Evolutionary conservation across 2,797 vertebrate species (phyloP), one percentile per base, ranked within the genome.

Genomic region (Schizopygopsis malacanthus): DNA sequence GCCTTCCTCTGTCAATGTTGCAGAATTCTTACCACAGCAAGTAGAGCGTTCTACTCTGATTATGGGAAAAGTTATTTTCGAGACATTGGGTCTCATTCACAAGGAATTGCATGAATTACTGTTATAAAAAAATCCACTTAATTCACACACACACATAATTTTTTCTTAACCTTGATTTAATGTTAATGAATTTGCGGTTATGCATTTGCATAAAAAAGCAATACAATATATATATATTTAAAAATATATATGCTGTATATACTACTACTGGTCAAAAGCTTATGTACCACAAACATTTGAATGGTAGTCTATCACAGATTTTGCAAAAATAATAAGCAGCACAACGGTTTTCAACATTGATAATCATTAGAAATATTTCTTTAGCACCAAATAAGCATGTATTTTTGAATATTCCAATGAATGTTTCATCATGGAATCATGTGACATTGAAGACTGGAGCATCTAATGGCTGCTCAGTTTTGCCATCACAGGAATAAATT

Each of bases 1-100:
- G 37, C 69, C 20, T 65, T 87, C 75, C 37, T 76, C 13, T 85
- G 22, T 67, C 20, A n/a, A 22, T 78, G 28, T 12, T 59, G 45
- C 28, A 33, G 45, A 16, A 50, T 18, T 20, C 9, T 18, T 75
- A 33, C 39, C 39, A 70, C 37, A 28, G 47, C 45, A 4, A 50
- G 28, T 6, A 72, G 70, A 47, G n/a, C 16, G 13, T 28, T 9
- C 13, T 9, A 47, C 71, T 73, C 25, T 33, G 12, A n/a, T 52
- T 33, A 73, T 50, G 8, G 13, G 71, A 72, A 72, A 72, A 47
- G 13, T 72, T 72, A 22, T 41, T 70, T 70, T 8, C 6, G 15
- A 16, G 43, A 72, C 13, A 72, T 16, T 45, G 6, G 70, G 6
- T 72, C 22, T 47, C n/a, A 73, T 73, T 13, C 43, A 15, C 6